phyloP scores from a whole-genome alignment of 2,888 invertebrate species.

The Eudemis profundana region DNA sequence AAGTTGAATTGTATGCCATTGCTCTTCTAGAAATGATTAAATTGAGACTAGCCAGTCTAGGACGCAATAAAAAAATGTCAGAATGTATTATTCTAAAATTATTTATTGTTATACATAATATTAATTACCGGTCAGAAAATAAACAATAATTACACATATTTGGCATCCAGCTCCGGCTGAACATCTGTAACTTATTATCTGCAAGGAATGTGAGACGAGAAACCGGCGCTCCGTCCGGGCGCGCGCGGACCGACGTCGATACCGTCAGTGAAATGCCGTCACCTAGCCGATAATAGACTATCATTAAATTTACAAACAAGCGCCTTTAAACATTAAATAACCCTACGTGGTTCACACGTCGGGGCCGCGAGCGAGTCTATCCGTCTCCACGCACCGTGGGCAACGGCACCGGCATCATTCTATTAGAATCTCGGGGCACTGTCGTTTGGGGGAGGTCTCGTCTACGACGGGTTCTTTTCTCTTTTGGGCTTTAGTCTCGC shows the following conservation, averaged over 20 bases:
- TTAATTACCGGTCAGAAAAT: conserved; percentile 73
- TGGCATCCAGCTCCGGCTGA: conserved; percentile 78
- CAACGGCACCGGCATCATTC: conserved; percentile 60
- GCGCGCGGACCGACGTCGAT: conserved; percentile 46
- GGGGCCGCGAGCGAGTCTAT: conserved; percentile 65
- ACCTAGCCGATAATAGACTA: conserved; percentile 29
- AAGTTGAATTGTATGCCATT: too few species aligned
- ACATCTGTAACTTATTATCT: conserved; percentile 58
- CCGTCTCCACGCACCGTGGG: conserved; percentile 41
- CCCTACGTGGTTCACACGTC: conserved; percentile 58
- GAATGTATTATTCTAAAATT: conserved; percentile 56
- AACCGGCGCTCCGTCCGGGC: conserved; percentile 46
- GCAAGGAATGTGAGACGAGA: conserved; percentile 68
- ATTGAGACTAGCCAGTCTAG: too few species aligned
- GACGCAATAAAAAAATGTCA: background rate
- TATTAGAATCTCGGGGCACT: conserved; percentile 71
- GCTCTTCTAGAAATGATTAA: background rate
- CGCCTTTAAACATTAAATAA: conserved; percentile 72
- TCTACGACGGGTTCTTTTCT: conserved; percentile 72
- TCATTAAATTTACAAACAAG: conserved; percentile 27
- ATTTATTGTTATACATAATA: conserved; percentile 66
- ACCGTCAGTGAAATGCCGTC: conserved; percentile 23
- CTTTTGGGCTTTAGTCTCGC: conserved; percentile 62
- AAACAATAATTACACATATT: conserved; percentile 71
- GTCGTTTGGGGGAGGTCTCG: conserved; percentile 76